Conservation (phyloP, 2,113 vertebrate species). For the Donacobius atricapilla region DNA sequence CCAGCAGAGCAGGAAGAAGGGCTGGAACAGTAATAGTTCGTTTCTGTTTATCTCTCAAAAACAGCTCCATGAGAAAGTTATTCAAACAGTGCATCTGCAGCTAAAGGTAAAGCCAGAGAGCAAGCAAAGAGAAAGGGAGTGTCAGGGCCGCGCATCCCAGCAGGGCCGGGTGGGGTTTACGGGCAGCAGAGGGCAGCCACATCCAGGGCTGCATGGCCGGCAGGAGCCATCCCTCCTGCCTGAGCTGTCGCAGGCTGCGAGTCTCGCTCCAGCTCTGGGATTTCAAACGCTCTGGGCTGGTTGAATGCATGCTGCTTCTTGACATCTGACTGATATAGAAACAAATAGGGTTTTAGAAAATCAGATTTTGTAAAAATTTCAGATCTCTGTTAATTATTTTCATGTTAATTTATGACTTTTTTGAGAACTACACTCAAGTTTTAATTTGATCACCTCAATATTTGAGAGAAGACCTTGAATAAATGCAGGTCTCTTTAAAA, state of each 20-base stretch:
- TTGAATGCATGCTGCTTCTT: neutral
- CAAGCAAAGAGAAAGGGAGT: neutral
- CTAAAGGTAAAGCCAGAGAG: neutral
- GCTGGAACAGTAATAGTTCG: neutral
- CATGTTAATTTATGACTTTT: neutral
- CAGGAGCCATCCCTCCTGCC: neutral
- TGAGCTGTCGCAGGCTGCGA: neutral
- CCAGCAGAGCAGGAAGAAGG: neutral
- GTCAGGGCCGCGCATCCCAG: neutral
- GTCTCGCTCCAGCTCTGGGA: too few species aligned
- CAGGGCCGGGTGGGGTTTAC: neutral
- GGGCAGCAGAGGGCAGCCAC: conserved; percentile 65
- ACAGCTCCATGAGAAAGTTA: neutral
- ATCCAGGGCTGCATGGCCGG: rapidly evolving
- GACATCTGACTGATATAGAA: neutral
- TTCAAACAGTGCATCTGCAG: neutral
- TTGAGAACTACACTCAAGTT: neutral
- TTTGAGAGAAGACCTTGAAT: neutral
- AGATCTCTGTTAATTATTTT: neutral
- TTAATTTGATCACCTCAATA: neutral
- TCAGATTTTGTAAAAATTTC: neutral
- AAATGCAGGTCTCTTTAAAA: neutral
- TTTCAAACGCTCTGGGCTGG: neutral
- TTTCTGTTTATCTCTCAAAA: neutral
- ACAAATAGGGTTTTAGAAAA: neutral